Evolutionary conservation across 2,888 invertebrate genomes (phyloP).

Genomic region (Oasisia sp.): DNA sequence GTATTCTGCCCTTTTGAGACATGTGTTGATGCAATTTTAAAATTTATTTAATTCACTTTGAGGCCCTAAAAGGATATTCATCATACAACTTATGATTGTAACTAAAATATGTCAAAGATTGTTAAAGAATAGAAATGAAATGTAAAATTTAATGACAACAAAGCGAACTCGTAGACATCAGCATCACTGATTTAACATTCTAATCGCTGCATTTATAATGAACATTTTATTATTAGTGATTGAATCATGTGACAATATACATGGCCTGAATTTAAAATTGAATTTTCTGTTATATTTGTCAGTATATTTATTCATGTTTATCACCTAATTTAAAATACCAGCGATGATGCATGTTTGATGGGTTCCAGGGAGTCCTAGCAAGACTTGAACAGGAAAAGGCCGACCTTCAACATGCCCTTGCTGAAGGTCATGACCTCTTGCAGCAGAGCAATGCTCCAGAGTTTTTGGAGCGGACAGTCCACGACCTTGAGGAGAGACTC

Average conservation of each 20-base stretch:
- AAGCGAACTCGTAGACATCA: too few species aligned
- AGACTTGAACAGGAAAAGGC: slow-evolving; percentile 32
- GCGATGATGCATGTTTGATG: not conserved
- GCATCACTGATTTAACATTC: too few species aligned
- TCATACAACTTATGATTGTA: too few species aligned
- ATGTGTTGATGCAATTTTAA: too few species aligned
- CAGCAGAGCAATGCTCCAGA: slow-evolving; percentile 87
- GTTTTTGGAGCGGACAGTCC: slow-evolving; percentile 86
- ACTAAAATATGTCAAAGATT: too few species aligned
- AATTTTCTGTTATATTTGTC: not conserved
- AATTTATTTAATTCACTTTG: too few species aligned
- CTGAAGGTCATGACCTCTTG: slow-evolving; percentile 87
- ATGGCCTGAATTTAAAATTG: not conserved
- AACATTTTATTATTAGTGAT: not conserved
- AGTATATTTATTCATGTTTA: not conserved
- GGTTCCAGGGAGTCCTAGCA: slow-evolving; percentile 32
- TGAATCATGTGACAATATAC: not conserved
- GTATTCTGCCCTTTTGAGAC: too few species aligned
- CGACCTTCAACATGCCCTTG: slow-evolving; percentile 80
- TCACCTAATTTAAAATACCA: not conserved
- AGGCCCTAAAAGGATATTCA: too few species aligned
- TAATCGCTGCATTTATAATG: not conserved
- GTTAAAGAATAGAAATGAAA: too few species aligned
- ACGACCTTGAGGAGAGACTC: slow-evolving; percentile 87
- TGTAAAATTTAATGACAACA: too few species aligned